Percentiles rank a stretch among this genome's conserved stretches.
Conservation (phyloP, 2,888 invertebrate species). For the Choristoneura rosaceana region DNA sequence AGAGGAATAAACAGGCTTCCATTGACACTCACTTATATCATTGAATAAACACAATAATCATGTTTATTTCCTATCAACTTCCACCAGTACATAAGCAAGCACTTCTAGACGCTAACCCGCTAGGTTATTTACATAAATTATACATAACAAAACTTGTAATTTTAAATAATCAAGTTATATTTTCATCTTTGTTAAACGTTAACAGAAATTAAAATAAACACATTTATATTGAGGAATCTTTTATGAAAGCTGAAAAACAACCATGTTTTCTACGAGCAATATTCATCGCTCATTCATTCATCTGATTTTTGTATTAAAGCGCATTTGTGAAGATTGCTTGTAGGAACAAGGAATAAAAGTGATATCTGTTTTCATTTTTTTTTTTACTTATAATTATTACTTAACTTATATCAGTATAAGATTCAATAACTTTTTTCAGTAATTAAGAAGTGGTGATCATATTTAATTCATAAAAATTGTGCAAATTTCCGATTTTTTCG, state of each 20-base stretch:
- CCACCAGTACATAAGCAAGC: slow-evolving; percentile 67
- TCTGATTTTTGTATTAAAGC: slow-evolving; percentile 42
- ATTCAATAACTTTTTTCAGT: background rate
- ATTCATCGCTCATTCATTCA: slow-evolving; percentile 58
- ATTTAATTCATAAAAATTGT: background rate
- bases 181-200: slow-evolving; percentile 54
- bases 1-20: slow-evolving; percentile 51
- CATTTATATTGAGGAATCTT: slow-evolving; percentile 62
- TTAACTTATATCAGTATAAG: no score
- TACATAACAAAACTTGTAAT: slow-evolving; percentile 56
- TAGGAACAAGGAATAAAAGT: background rate
- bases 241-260: slow-evolving; percentile 83
- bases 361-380: background rate
- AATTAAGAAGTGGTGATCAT: background rate
- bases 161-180: slow-evolving; percentile 54
- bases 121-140: slow-evolving; percentile 72
- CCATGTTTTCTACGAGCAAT: slow-evolving; percentile 74
- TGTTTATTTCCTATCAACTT: slow-evolving; percentile 70
- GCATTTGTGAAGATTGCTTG: slow-evolving; percentile 48
- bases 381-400: background rate
- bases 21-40: slow-evolving; percentile 75
- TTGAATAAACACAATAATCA: slow-evolving; percentile 70
- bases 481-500: background rate
- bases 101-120: slow-evolving; percentile 71
- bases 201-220: slow-evolving; percentile 58